phyloP scores from a whole-genome alignment of 2,888 invertebrate species.

The Seladonia tumulorum region DNA sequence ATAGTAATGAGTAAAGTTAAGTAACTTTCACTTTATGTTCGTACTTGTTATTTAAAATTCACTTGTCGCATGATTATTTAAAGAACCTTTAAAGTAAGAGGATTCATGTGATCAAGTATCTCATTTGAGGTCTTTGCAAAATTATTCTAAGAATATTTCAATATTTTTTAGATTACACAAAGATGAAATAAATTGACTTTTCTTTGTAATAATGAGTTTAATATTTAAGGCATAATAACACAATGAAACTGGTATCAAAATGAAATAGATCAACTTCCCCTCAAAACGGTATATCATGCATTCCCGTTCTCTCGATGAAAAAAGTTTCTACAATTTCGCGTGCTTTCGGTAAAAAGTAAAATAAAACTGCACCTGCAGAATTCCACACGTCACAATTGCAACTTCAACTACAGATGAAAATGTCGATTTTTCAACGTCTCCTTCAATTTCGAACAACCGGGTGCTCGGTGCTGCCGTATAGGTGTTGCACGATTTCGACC shows the following conservation, averaged over 20 bases:
- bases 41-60: background rate
- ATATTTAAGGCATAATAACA: background rate
- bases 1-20: background rate
- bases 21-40: background rate
- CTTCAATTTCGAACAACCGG: background rate
- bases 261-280: background rate
- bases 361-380: background rate
- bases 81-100: background rate
- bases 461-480: background rate
- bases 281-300: background rate
- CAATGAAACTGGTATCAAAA: background rate
- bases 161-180: background rate
- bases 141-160: background rate
- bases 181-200: background rate
- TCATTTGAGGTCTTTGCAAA: background rate
- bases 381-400: background rate
- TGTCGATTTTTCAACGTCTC: background rate
- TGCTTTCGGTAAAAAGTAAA: background rate
- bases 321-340: background rate
- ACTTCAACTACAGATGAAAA: background rate
- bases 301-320: background rate
- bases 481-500: background rate
- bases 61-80: background rate
- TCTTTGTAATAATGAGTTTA: background rate
- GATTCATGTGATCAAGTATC: background rate